Base-by-base conservation (phyloP, 2,797 vertebrate species). In the Pelochelys cantorii region DNA sequence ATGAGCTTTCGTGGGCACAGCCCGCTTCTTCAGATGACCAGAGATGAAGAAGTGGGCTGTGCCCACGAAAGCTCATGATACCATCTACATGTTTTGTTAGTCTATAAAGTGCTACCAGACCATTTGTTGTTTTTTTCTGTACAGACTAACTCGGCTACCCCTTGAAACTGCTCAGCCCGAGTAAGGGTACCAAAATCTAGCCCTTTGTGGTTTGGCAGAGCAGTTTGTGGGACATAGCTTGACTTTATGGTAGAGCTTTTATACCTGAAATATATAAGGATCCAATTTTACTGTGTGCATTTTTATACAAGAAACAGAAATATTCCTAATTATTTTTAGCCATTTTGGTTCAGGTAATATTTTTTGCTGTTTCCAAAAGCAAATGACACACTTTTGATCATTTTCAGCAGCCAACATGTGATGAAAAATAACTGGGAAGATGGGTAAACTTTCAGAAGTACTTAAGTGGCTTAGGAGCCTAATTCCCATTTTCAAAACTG, bases 331-430 rank as follows among this genome's bases (percentile, higher is more conserved):
- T 68, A 75, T 48, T 75, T 42, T 48, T 75, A 75, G 25, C 42
- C 37, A 13, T 75, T 27, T 25, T 75, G 42, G 37, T 75, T 75
- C 37, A 75, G 91, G 79, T 29, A 68, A 34, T 18, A 34, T 18
- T 23, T 89, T 89, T 93, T 86, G 75, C 68, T 55, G 25, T 94
- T 88, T 86, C 83, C 22, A 65, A 83, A 52, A 59, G n/a, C 53
- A 65, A 62, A 7, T 53, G 74, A 79, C 17, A 4, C 25, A 20
- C 31, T 83, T 85, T 53, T 82, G 68, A n/a, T 83, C 0, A 53
- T 85, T 95, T 89, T 62, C 31, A 85, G 34, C 34, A 89, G 18
- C 8, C 91, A 87, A 22, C 56, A 71, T 84, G 55, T 18, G 65
- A 59, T 89, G 11, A 79, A 78, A 85, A 92, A 79, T 27, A 86